Evolutionary conservation across 2,113 vertebrate genomes (phyloP).

Genomic region (Entomyzon cyanotis): DNA sequence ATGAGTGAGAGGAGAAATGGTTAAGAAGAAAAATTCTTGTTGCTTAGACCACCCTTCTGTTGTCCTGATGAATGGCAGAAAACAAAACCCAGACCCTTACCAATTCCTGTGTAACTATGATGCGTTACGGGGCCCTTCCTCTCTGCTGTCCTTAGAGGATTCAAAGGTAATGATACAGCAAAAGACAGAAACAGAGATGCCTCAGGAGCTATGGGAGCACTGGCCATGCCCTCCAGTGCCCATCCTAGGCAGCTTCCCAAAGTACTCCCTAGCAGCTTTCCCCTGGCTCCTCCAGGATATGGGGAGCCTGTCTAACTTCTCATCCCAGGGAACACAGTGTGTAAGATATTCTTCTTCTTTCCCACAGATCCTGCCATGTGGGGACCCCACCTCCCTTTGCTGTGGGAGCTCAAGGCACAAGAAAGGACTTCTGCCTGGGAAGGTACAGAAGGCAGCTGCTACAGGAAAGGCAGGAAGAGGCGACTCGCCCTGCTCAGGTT

Average conservation of each 20-base stretch:
- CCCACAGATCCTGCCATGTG: not conserved
- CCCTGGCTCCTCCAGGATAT: not conserved
- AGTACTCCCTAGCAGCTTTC: not conserved
- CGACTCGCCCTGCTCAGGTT: not conserved
- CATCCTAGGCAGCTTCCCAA: not conserved
- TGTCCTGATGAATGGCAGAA: not conserved
- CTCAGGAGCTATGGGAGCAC: rapidly evolving
- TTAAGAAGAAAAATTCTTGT: not conserved
- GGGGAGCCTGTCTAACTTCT: not conserved
- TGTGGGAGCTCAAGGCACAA: not conserved
- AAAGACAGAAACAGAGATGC: not conserved
- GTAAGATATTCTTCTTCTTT: not conserved
- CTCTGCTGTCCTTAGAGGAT: not conserved
- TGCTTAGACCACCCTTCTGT: not conserved
- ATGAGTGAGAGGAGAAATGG: not conserved
- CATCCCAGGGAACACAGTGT: not conserved
- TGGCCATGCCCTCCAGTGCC: not conserved
- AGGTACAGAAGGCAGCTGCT: not conserved
- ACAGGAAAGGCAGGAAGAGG: not conserved
- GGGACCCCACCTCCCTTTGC: not conserved
- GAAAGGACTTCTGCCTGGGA: not conserved
- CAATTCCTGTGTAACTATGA: not conserved
- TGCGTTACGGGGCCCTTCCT: not conserved
- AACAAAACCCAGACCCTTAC: not conserved
- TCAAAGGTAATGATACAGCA: not conserved